A percentile compares a stretch with the other conserved stretches of the same genome.
Conservation (phyloP, 2,888 invertebrate species). For the Philaethria dido region DNA sequence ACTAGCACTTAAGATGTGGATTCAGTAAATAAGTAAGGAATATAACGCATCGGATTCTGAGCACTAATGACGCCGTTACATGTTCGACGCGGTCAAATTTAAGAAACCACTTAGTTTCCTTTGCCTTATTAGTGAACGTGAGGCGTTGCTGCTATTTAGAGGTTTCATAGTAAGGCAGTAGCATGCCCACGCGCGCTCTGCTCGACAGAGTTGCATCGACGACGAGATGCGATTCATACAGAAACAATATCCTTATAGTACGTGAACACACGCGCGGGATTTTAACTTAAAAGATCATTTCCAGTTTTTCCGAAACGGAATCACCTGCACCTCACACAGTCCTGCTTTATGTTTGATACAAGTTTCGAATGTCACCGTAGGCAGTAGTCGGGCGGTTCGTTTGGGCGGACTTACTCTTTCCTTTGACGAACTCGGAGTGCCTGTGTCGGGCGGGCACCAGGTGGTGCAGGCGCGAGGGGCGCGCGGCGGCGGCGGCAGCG, state of each 20-base stretch:
- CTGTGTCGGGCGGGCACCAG: constrained; percentile 65
- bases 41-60: not conserved
- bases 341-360: not conserved
- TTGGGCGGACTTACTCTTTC: constrained; percentile 87
- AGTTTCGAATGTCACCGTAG: not conserved
- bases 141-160: constrained; percentile 9
- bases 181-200: constrained; percentile 41
- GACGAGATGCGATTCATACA: not conserved
- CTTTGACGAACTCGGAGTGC: constrained; percentile 89
- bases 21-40: not conserved
- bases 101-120: constrained; percentile 1
- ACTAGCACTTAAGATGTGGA: not conserved
- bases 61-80: not conserved
- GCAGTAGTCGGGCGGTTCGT: not conserved
- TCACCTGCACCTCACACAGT: not conserved
- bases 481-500: constrained; percentile 57
- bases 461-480: constrained; percentile 62
- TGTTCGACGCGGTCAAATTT: not conserved
- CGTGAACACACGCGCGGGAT: too few relatives aligned
- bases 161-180: constrained; percentile 49
- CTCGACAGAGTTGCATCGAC: constrained; percentile 12
- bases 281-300: constrained; percentile 19
- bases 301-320: not conserved
- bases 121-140: constrained; percentile 14
- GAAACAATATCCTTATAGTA: not conserved